A percentile compares a stretch with the other conserved stretches of the same genome.
These are phyloP conservation scores for Drosophila leontia DNA, from an alignment of 1,140 invertebrate genomes.

Conservation along the genomic window DNA sequence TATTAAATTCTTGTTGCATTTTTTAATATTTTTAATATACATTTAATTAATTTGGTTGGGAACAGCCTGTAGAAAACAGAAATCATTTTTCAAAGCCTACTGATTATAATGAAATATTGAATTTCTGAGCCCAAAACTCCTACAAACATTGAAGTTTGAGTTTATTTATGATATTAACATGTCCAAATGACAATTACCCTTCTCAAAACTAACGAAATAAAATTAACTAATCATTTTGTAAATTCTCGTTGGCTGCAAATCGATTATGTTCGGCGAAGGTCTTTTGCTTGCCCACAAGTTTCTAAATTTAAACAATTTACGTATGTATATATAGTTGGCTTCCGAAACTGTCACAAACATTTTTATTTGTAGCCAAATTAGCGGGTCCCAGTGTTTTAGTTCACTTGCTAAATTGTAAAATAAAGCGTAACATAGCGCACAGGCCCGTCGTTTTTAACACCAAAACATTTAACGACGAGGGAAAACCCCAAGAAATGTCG, in stretches of 20 bases:
- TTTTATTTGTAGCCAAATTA: conserved; percentile 57
- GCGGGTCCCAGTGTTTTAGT: conserved; percentile 34
- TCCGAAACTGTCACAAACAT: conserved; percentile 49
- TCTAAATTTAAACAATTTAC: conserved; percentile 72
- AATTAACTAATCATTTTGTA: not conserved
- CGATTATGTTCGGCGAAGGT: conserved; percentile 30
- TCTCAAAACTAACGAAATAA: not conserved
- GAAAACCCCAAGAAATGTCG: conserved; percentile 38
- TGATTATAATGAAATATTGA: not conserved
- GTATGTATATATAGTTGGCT: conserved; percentile 26
- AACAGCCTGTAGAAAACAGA: not conserved
- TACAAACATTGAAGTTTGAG: not conserved
- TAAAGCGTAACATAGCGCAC: conserved; percentile 3
- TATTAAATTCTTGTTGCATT: too few relatives aligned
- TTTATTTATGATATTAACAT: not conserved
- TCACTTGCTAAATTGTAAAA: conserved; percentile 52
- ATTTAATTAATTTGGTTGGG: too few relatives aligned
- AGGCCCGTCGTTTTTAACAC: not conserved
- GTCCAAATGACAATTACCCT: not conserved
- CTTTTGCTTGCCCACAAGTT: conserved; percentile 32
- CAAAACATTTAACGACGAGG: not conserved
- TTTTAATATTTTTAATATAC: too few relatives aligned
- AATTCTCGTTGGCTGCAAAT: conserved; percentile 6
- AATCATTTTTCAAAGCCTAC: not conserved
- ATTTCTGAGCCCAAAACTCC: not conserved